A percentile compares a stretch with the other conserved stretches of the same genome.
These are phyloP conservation scores for Pampusana beccarii DNA, from an alignment of 2,113 vertebrate genomes.

Conservation along the genomic window DNA sequence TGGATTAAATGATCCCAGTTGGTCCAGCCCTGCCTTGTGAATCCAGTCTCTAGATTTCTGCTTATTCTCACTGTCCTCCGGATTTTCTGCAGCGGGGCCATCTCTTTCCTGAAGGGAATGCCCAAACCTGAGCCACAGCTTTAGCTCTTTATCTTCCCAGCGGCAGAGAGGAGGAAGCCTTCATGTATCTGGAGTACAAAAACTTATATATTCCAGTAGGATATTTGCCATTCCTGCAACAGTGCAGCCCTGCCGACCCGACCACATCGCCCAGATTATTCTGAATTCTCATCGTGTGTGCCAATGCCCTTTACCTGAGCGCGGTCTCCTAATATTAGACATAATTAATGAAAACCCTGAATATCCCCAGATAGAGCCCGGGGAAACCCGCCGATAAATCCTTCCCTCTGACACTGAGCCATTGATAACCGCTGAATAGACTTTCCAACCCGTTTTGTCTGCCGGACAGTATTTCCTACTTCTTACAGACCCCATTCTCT, in stretches of 20 bases:
- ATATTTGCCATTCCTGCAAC: neutral
- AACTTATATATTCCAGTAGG: neutral
- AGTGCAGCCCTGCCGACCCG: fast-evolving
- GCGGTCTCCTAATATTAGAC: neutral
- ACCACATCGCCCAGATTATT: neutral
- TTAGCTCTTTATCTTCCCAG: neutral
- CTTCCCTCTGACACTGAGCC: neutral
- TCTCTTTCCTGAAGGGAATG: neutral
- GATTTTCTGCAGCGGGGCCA: neutral
- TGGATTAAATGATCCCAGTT: neutral
- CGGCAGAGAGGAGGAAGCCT: neutral
- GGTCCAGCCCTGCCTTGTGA: neutral
- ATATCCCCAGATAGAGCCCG: neutral
- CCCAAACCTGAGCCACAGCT: neutral
- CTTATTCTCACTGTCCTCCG: neutral
- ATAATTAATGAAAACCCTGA: neutral
- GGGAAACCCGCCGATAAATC: neutral
- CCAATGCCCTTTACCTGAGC: neutral
- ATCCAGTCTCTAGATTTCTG: neutral
- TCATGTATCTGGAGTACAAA: neutral
- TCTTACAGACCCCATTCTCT: neutral
- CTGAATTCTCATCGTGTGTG: neutral
- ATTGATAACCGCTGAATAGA: neutral
- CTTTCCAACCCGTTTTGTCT: neutral
- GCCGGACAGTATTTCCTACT: neutral